Evolutionary conservation across 2,888 invertebrate genomes (phyloP), one percentile per base, ranked within the genome.

Genomic region (Gymnosoma rotundatum): DNA sequence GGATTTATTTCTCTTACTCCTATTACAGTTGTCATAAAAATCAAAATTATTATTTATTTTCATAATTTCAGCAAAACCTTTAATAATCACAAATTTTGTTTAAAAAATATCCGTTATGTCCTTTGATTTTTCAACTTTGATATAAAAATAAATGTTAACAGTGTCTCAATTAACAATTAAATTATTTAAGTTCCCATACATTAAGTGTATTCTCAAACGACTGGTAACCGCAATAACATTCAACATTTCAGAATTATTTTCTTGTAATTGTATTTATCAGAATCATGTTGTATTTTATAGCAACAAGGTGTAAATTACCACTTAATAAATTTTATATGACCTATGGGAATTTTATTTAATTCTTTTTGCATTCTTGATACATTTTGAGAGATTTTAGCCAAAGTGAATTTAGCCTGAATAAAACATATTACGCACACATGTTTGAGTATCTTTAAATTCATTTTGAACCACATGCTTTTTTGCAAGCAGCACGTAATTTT

Each of bases 271-370:
- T 45, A 42, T 69, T 42, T 63, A 63, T 70, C 36, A 32, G 45
- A 2, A 63, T 61, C 52, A 69, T 61, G 60, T 67, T 60, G 67
- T 45, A 60, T 61, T 21, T 61, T 69, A 60, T n/a, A 70, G n/a
- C 78, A 70, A 78, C 76, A 64, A 74, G 86, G 87, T 87, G 85
- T 87, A 81, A 87, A 86, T 86, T 87, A 86, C 86, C 86, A 84
- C 88, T 87, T 90, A 87, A 90, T 90, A 88, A 90, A 89, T 90
- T 90, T 88, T 88, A 90, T 90, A 86, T 87, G 87, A 87, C 88
- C 90, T 88, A 73, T 85, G 88, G 90, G 90, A 88, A 80, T 88
- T 87, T 80, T 54, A 56, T 74, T 73, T 74, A 69, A 67, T 78
- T 80, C 21, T 52, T 78, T 73, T 72, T 56, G 21, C 66, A 56